Evolutionary conservation across 2,797 vertebrate genomes (phyloP).

Genomic region (Anabacerthia variegaticeps): DNA sequence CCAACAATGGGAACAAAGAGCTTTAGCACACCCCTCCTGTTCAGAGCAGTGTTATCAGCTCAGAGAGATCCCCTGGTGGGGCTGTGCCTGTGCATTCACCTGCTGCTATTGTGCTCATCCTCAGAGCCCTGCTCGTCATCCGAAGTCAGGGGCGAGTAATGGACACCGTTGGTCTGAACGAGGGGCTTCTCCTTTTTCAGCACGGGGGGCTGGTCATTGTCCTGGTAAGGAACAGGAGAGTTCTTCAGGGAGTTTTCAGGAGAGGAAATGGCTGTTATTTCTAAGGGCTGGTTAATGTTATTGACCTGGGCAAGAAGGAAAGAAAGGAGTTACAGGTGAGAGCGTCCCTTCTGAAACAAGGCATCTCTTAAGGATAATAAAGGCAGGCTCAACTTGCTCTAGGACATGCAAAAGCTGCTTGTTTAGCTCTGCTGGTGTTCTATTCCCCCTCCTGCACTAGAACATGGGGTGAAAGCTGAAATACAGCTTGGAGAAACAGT

Average conservation of each 20-base stretch:
- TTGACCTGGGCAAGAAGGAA: constrained; percentile 84
- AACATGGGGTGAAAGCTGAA: not conserved
- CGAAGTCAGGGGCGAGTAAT: constrained; percentile 81
- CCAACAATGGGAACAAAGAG: not conserved
- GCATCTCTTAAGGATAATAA: not conserved
- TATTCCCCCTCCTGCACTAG: not conserved
- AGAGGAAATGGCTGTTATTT: constrained; percentile 98
- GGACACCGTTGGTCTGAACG: constrained; percentile 78
- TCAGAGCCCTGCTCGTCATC: constrained; percentile 82
- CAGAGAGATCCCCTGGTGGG: not conserved
- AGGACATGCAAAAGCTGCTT: not conserved
- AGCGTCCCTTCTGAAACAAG: not conserved
- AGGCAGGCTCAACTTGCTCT: not conserved
- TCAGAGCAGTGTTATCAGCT: not conserved
- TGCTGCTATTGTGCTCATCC: constrained; percentile 77
- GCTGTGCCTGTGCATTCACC: constrained; percentile 18
- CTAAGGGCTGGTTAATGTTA: constrained; percentile 98
- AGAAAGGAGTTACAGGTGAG: constrained; percentile 36
- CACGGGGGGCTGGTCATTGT: constrained; percentile 92
- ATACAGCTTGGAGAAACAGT: not conserved
- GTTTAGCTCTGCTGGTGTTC: not conserved
- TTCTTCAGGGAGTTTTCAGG: constrained; percentile 93
- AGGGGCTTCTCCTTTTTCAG: constrained; percentile 94
- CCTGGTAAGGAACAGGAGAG: constrained; percentile 84
- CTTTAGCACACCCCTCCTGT: not conserved